These are phyloP conservation scores for Falco cherrug DNA, from an alignment of 2,797 vertebrate genomes.

Conservation along the genomic window DNA sequence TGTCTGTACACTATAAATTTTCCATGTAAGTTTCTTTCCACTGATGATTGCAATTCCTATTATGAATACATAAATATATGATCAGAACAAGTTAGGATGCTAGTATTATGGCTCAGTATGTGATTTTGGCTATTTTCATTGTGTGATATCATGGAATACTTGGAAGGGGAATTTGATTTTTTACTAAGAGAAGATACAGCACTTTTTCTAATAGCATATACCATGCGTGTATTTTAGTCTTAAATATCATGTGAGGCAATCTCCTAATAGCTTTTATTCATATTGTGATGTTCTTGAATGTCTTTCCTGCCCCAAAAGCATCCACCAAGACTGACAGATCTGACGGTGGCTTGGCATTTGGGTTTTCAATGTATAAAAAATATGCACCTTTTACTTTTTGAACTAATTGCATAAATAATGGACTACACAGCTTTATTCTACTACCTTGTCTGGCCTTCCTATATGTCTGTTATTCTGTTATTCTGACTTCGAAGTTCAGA, in stretches of 20 bases:
- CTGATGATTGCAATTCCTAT: not conserved
- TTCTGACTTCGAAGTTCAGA: not conserved
- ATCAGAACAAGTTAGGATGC: not conserved
- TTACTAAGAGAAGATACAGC: not conserved
- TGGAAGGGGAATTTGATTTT: not conserved
- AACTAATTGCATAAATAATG: not conserved
- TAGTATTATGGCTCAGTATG: not conserved
- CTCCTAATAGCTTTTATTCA: not conserved
- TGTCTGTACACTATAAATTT: not conserved
- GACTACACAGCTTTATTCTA: not conserved
- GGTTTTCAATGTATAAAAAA: not conserved
- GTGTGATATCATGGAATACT: not conserved
- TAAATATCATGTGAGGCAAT: not conserved
- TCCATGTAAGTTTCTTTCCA: not conserved
- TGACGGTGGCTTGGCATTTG: not conserved
- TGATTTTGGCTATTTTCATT: not conserved
- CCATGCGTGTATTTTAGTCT: not conserved
- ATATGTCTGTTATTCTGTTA: not conserved
- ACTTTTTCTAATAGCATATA: not conserved
- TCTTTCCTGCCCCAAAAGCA: not conserved
- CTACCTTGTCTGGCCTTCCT: not conserved
- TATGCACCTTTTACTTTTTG: not conserved
- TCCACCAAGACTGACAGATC: not conserved
- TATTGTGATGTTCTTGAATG: not conserved
- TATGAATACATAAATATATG: fast-evolving